A percentile compares a stretch with the other conserved stretches of the same genome.
These are phyloP conservation scores for Metellina segmentata DNA, from an alignment of 2,888 invertebrate species.

Conservation along the genomic window DNA sequence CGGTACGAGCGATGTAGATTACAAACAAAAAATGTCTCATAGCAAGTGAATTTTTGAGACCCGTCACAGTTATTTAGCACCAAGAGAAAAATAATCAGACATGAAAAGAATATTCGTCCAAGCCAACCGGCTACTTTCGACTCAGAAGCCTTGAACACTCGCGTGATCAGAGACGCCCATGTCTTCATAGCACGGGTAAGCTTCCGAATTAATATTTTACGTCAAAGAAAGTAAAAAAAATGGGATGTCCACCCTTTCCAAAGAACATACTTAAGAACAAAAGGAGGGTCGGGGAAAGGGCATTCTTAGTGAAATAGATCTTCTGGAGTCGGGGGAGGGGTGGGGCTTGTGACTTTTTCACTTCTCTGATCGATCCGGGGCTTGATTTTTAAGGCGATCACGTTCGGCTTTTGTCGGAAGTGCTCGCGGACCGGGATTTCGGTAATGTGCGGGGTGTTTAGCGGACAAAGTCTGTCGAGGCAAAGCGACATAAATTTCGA, in stretches of 20 bases:
- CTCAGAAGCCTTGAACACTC: not conserved
- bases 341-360: conserved; percentile 53
- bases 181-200: not conserved
- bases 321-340: not conserved
- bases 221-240: not conserved
- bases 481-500: not conserved
- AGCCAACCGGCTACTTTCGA: not conserved
- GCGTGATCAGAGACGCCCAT: not conserved
- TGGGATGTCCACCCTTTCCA: not conserved
- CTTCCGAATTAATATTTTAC: not conserved
- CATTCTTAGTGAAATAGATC: not conserved
- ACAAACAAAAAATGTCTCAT: no score
- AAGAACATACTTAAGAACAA: not conserved
- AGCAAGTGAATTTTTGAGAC: no score
- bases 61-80: no score
- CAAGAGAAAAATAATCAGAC: no score
- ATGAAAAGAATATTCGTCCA: no score
- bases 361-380: conserved; percentile 25
- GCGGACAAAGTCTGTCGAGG: not conserved
- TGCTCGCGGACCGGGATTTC: not conserved
- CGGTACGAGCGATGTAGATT: no score
- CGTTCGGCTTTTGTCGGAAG: conserved; percentile 30
- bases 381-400: conserved; percentile 37
- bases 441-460: not conserved
- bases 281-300: not conserved